These are phyloP conservation scores for Salticus scenicus DNA, from an alignment of 2,888 invertebrate genomes.

Conservation along the genomic window DNA sequence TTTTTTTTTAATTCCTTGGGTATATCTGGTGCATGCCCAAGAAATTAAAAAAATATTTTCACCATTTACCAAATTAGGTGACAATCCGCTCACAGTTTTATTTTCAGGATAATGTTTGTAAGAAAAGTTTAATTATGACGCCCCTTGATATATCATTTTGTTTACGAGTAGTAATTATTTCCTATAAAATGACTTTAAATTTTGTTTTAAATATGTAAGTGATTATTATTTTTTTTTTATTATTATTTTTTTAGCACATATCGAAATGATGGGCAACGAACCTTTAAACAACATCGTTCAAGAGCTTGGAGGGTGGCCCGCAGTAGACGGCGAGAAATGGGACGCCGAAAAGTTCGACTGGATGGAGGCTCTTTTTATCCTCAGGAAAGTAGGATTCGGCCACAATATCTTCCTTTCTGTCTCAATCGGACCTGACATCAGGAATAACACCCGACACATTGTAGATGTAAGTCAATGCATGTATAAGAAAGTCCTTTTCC, in stretches of 20 bases:
- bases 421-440: conserved; percentile 90
- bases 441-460: conserved; percentile 83
- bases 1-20: too few relatives aligned
- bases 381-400: conserved; percentile 51
- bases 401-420: conserved; percentile 77
- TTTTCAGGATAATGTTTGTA: too few relatives aligned
- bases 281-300: conserved; percentile 39
- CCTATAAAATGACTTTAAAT: too few relatives aligned
- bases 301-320: conserved; percentile 66
- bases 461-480: conserved; percentile 70
- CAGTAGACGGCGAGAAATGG: conserved; percentile 64
- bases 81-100: too few relatives aligned
- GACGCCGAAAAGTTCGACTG: conserved; percentile 49
- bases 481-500: not conserved
- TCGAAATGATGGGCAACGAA: conserved; percentile 56
- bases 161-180: too few relatives aligned
- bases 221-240: too few relatives aligned
- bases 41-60: too few relatives aligned
- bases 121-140: too few relatives aligned
- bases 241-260: conserved; percentile 27
- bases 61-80: too few relatives aligned
- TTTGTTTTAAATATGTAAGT: too few relatives aligned
- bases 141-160: too few relatives aligned
- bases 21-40: too few relatives aligned
- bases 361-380: conserved; percentile 53